A percentile compares a stretch with the other conserved stretches of the same genome.
These are phyloP conservation scores for Chunga burmeisteri DNA, from an alignment of 2,113 vertebrate genomes.

Conservation along the genomic window DNA sequence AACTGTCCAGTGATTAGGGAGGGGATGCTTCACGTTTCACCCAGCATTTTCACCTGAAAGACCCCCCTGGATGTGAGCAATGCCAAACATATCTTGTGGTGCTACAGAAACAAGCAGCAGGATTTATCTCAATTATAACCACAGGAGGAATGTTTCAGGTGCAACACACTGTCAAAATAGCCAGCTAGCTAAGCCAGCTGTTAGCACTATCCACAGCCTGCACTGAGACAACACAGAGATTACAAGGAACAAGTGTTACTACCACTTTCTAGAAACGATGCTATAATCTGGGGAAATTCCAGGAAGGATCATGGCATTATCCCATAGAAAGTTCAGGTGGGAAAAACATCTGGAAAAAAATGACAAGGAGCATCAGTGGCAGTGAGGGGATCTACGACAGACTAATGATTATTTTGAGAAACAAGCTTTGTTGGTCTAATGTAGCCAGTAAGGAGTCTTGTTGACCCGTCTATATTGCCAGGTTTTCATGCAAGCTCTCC, in stretches of 20 bases:
- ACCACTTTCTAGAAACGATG: not conserved
- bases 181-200: not conserved
- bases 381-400: not conserved
- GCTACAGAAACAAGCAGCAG: not conserved
- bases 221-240: not conserved
- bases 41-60: not conserved
- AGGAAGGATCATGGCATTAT: not conserved
- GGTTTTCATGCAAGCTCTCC: not conserved
- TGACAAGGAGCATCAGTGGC: not conserved
- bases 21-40: not conserved
- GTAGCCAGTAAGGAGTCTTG: not conserved
- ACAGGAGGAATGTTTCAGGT: not conserved
- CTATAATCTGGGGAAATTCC: not conserved
- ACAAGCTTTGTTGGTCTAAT: not conserved
- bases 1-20: not conserved
- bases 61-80: accelerated
- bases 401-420: not conserved
- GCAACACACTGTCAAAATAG: not conserved
- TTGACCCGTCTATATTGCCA: not conserved
- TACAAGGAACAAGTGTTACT: not conserved
- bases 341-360: not conserved
- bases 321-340: not conserved
- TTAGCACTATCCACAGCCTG: not conserved
- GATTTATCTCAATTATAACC: not conserved
- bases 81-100: not conserved